Evolutionary conservation across 2,797 vertebrate species (phyloP).

Genomic region (Girardinus metallicus): DNA sequence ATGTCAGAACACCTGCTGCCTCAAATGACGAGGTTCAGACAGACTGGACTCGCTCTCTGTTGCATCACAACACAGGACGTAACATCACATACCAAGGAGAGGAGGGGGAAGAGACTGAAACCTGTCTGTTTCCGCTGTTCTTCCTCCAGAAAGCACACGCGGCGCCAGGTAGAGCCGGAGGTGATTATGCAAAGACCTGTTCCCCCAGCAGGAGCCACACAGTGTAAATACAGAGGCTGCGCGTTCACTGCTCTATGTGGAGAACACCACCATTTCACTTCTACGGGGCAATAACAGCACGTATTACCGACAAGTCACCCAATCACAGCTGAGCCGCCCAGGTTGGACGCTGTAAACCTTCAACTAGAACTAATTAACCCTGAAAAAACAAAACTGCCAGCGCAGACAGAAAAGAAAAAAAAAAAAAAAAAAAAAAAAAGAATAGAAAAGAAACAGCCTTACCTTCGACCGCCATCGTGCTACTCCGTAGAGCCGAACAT

Average conservation of each 20-base stretch:
- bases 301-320: constrained; percentile 49
- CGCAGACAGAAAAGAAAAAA: fast-evolving
- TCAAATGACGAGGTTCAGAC: constrained; percentile 26
- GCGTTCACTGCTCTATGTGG: constrained; percentile 11
- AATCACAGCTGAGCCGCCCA: constrained; percentile 60
- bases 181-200: constrained; percentile 58
- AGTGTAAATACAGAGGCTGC: constrained; percentile 37
- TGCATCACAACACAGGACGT: constrained; percentile 35
- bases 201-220: constrained; percentile 40
- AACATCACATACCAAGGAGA: background rate
- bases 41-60: constrained; percentile 25
- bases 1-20: constrained; percentile 69
- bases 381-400: background rate
- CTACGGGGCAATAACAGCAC: constrained; percentile 4
- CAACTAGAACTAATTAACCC: constrained; percentile 7
- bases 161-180: constrained; percentile 16
- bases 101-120: background rate
- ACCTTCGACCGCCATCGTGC: constrained; percentile 84
- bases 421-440: too few species aligned
- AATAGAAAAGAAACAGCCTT: constrained; percentile 53
- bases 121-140: background rate
- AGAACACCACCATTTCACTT: constrained; percentile 22
- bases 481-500: constrained; percentile 70
- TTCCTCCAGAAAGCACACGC: constrained; percentile 24
- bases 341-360: constrained; percentile 22